A percentile compares a stretch with the other conserved stretches of the same genome.
These are phyloP conservation scores for Zoanthus solanderi DNA, from an alignment of 92 coral and sea anemone species.

Conservation along the genomic window DNA sequence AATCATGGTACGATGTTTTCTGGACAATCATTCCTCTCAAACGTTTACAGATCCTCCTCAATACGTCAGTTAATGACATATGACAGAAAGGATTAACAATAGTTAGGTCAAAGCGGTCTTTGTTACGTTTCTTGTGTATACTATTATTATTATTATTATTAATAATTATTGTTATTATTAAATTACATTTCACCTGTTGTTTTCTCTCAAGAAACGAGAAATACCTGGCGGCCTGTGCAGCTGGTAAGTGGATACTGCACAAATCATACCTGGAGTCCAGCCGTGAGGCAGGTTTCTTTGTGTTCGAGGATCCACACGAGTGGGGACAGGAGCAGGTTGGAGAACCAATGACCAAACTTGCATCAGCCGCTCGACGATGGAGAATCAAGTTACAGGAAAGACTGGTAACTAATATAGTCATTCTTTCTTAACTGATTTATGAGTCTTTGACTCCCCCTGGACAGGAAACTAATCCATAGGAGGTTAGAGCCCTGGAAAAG, in stretches of 20 bases:
- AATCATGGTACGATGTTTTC: no score
- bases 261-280: slow-evolving; percentile 96
- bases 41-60: no score
- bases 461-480: background rate
- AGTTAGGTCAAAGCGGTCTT: no score
- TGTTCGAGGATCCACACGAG: slow-evolving; percentile 88
- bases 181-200: background rate
- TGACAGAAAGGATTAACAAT: no score
- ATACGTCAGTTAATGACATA: no score
- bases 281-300: slow-evolving; percentile 86
- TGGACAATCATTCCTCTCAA: no score
- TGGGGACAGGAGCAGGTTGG: slow-evolving; percentile 92
- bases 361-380: slow-evolving; percentile 88
- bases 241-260: slow-evolving; percentile 98
- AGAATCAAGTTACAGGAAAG: slow-evolving; percentile 78
- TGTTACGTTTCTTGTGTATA: no score
- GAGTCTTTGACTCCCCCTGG: no score
- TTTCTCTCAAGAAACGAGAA: slow-evolving; percentile 82
- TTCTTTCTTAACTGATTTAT: no score
- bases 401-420: slow-evolving; percentile 51
- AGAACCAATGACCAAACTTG: slow-evolving; percentile 82
- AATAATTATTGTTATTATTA: background rate
- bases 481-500: no score
- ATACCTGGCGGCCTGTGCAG: slow-evolving; percentile 93
- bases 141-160: no score